Conservation (phyloP, 2,797 vertebrate species). For the Hydrocynus forskahlii region DNA sequence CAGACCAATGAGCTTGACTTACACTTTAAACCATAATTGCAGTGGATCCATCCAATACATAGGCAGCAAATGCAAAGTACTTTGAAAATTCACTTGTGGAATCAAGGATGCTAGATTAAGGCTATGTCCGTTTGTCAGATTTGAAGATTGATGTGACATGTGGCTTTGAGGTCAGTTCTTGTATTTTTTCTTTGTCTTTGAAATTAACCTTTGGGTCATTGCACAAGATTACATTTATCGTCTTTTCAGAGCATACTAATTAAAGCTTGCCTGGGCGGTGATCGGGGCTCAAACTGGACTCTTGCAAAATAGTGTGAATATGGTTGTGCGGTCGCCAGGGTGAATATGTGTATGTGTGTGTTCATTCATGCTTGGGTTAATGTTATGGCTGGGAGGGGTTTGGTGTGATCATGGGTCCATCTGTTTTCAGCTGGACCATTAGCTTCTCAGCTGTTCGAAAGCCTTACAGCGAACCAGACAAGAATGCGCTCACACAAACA, state of each 20-base stretch:
- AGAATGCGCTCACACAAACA: slow-evolving; percentile 62
- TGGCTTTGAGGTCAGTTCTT: no score
- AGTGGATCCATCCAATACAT: not conserved
- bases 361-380: slow-evolving; percentile 14
- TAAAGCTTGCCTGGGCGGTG: not conserved
- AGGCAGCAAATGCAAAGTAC: not conserved
- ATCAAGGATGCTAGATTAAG: no score
- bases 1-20: not conserved
- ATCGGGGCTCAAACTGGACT: not conserved
- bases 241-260: not conserved
- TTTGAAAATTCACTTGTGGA: not conserved
- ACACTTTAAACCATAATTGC: not conserved
- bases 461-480: slow-evolving; percentile 76
- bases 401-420: slow-evolving; percentile 73
- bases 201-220: not conserved
- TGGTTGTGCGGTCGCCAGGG: slow-evolving; percentile 13
- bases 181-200: no score
- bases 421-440: slow-evolving; percentile 83
- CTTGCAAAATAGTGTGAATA: slow-evolving; percentile 50
- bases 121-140: no score
- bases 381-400: slow-evolving; percentile 28
- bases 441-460: slow-evolving; percentile 80
- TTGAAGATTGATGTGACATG: no score
- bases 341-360: slow-evolving; percentile 26
- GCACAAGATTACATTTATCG: not conserved